phyloP scores from a whole-genome alignment of 2,888 invertebrate species.

The Leptopilina syphax region DNA sequence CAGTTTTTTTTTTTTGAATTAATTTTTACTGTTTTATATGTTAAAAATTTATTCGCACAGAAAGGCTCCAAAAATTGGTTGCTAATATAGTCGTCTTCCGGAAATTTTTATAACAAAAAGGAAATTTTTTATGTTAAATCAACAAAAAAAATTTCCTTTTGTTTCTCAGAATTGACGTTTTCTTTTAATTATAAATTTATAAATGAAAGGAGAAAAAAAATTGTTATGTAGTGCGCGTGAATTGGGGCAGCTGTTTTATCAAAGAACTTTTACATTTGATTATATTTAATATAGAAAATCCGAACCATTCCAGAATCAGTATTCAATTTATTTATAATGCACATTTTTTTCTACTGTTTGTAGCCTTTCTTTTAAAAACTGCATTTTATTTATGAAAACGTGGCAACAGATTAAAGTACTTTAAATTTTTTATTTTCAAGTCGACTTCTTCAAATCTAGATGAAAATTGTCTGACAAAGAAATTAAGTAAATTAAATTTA shows the following conservation, averaged over 20 bases:
- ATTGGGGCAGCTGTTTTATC: slow-evolving; percentile 48
- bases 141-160: not conserved
- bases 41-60: not conserved
- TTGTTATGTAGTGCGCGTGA: not conserved
- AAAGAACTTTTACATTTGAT: slow-evolving; percentile 46
- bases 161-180: not conserved
- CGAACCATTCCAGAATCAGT: slow-evolving; percentile 76
- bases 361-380: slow-evolving; percentile 13
- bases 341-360: slow-evolving; percentile 40
- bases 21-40: not conserved
- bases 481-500: too few relatives aligned
- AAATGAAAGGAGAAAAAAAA: not conserved
- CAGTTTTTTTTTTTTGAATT: slow-evolving; percentile 15
- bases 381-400: slow-evolving; percentile 21
- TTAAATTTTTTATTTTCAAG: slow-evolving; percentile 20
- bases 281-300: slow-evolving; percentile 41
- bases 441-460: not conserved
- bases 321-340: slow-evolving; percentile 64
- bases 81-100: not conserved
- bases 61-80: slow-evolving; percentile 14
- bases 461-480: not conserved
- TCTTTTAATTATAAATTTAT: too few relatives aligned
- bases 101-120: not conserved
- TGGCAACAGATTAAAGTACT: slow-evolving; percentile 38
- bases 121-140: not conserved